Evolutionary conservation across 30 jellyfish, hydroid and myxozoan genomes (phyloP), one percentile per base, ranked within the genome.

Genomic region (Aurelia coerulea): DNA sequence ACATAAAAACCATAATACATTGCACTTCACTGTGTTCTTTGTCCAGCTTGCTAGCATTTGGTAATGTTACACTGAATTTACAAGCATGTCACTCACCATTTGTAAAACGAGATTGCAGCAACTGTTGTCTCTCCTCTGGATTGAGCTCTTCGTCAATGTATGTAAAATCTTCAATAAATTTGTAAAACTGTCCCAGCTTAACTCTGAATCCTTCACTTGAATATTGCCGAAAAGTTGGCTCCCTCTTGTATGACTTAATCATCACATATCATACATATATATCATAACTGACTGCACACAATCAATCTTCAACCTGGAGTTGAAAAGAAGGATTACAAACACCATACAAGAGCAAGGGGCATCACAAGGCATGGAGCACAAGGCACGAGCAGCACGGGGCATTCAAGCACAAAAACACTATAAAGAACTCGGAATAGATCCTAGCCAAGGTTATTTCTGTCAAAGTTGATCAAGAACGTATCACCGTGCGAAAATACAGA

Each of bases 101-200:
- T 35, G 89, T 80, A 46, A 89, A 78, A 17, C 97, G 80, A 11
- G 90, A 80, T 51, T 69, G 92, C 80, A 80, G 68, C 81, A 89
- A 39, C 54, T 89, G 89, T 33, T 74, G 85, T 17, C 97, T 79
- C 63, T 89, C 97, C 49, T 80, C 90, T 17, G 97, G 97, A 67
- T 89, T 89, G 23, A 89, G 73, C 49, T 89, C 97, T 50, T 89
- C 97, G 34, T 89, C 97, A 32, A 89, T 70, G 66, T 68, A 74
- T 34, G 97, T 89, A 18, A 89, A 81, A 52, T 89, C 90, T 33
- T 80, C 65, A 17, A 89, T 76, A 76, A 68, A 89, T 68, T 66
- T 69, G 53, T 89, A 77, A 62, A 89, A 89, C 46, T 80, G 59
- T 46, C 69, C 90, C 9, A 89, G 77, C 53, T 89, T 89, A 16